Percentiles rank a stretch among this genome's conserved stretches.
phyloP scores from a whole-genome alignment of 2,797 vertebrate species.

The Ctenopoma kingsleyae region DNA sequence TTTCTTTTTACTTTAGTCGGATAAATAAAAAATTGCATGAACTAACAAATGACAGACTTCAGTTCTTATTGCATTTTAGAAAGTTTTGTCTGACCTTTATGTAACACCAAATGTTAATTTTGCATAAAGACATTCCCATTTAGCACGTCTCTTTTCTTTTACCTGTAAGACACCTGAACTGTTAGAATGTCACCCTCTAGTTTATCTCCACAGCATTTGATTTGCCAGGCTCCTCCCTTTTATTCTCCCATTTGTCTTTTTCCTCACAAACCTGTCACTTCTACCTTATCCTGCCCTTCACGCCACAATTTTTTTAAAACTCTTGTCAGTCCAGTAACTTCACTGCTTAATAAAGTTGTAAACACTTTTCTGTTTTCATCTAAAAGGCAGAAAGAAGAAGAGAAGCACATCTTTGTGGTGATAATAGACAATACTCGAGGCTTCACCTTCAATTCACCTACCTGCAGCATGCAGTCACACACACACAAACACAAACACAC shows the following conservation, averaged over 20 bases:
- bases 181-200: no score
- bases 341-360: not conserved
- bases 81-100: no score
- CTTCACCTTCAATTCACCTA: conserved; percentile 43
- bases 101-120: not conserved
- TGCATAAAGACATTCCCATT: not conserved
- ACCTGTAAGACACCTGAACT: not conserved
- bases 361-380: not conserved
- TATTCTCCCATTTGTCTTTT: not conserved
- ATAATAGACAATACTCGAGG: conserved; percentile 8
- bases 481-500: no score
- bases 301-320: not conserved
- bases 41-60: no score
- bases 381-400: not conserved
- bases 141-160: no score
- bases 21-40: no score
- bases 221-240: not conserved
- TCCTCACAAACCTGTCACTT: not conserved
- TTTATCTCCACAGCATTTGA: not conserved
- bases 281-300: not conserved
- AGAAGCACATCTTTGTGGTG: not conserved
- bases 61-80: no score
- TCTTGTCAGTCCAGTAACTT: not conserved
- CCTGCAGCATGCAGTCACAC: not conserved
- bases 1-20: no score